Conservation (phyloP, 1,140 invertebrate species). For the Bombus turneri region DNA sequence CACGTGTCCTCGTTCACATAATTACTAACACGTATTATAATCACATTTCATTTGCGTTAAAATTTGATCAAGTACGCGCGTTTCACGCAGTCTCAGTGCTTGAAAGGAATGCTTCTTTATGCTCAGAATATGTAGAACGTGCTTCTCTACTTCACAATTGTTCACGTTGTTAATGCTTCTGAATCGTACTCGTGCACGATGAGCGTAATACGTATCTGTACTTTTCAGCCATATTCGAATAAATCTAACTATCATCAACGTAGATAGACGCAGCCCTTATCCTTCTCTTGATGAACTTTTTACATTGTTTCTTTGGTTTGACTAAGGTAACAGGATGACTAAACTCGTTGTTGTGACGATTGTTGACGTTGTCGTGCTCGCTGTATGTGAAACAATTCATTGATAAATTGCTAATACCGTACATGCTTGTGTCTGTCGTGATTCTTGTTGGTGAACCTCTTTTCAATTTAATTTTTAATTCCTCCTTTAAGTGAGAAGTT, state of each 20-base stretch:
- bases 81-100: slow-evolving; percentile 40
- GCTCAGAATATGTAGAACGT: slow-evolving; percentile 28
- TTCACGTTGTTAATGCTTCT: slow-evolving; percentile 22
- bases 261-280: slow-evolving; percentile 14
- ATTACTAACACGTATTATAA: neutral
- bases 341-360: neutral
- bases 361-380: too few relatives aligned
- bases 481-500: too few relatives aligned
- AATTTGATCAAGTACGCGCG: slow-evolving; percentile 24
- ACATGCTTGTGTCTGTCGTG: neutral
- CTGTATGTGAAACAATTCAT: neutral
- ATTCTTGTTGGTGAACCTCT: neutral
- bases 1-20: slow-evolving; percentile 56
- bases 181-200: slow-evolving; percentile 27
- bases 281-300: neutral
- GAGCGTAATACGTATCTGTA: neutral
- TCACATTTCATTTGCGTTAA: neutral
- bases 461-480: neutral
- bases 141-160: slow-evolving; percentile 36
- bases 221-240: neutral
- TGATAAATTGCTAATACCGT: neutral
- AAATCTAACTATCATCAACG: neutral
- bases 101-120: slow-evolving; percentile 34
- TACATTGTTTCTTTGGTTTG: neutral
- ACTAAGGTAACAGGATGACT: too few relatives aligned